Percentiles rank a stretch among this genome's conserved stretches.
phyloP scores from a whole-genome alignment of 2,888 invertebrate species.

The Neoaliturus tenellus region DNA sequence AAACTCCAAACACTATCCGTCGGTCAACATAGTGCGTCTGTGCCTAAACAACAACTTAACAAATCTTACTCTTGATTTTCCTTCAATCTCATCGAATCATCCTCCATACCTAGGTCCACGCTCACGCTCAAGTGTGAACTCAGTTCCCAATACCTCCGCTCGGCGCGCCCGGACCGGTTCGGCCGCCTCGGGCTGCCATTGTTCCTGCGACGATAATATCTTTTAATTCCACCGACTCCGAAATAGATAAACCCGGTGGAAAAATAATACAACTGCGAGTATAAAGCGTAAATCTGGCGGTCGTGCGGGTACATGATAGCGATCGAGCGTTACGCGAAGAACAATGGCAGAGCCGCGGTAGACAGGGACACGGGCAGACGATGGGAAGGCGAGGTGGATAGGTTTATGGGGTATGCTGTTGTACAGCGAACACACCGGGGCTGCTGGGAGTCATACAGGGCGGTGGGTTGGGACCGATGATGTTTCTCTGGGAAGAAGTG shows the following conservation, averaged over 20 bases:
- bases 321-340: constrained; percentile 36
- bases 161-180: constrained; percentile 24
- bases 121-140: not conserved
- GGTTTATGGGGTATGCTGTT: not conserved
- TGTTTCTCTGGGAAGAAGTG: too few relatives aligned
- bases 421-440: too few relatives aligned
- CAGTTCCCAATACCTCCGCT: not conserved
- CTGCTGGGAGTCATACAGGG: too few relatives aligned
- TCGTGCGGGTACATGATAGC: constrained; percentile 24
- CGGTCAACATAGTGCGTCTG: too few relatives aligned
- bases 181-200: constrained; percentile 38
- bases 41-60: too few relatives aligned
- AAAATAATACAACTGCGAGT: constrained; percentile 50
- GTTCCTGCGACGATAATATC: constrained; percentile 46
- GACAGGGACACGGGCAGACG: not conserved
- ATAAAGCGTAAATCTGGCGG: constrained; percentile 44
- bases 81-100: too few relatives aligned
- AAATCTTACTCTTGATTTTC: too few relatives aligned
- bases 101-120: too few relatives aligned
- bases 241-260: constrained; percentile 54
- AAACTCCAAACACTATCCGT: too few relatives aligned
- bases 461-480: too few relatives aligned
- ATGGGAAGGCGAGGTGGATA: not conserved
- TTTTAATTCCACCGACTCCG: constrained; percentile 55
- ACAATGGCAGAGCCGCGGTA: constrained; percentile 26